Conservation (phyloP, 2,797 vertebrate species). For the Psittacula echo region DNA sequence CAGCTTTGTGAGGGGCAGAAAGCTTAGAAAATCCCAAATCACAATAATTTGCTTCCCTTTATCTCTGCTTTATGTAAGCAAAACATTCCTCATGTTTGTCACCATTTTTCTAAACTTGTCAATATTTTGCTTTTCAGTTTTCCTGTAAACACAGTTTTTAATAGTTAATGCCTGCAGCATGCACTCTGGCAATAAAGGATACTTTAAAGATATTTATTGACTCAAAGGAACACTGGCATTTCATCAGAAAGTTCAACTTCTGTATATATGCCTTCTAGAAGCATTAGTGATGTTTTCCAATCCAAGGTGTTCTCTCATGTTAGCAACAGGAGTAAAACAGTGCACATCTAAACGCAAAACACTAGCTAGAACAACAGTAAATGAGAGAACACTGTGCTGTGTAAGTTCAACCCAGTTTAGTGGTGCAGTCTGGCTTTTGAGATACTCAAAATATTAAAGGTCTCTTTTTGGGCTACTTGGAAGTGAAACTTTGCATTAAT, state of each 20-base stretch:
- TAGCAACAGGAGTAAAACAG: not conserved
- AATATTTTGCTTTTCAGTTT: not conserved
- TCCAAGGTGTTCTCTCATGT: not conserved
- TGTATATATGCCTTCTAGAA: not conserved
- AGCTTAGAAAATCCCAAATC: not conserved
- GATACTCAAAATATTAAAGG: not conserved
- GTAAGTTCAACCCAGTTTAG: not conserved
- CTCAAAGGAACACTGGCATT: not conserved
- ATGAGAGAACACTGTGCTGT: not conserved
- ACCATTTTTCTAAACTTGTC: not conserved
- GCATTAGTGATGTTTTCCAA: not conserved
- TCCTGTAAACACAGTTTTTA: not conserved
- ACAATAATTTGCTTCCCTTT: not conserved
- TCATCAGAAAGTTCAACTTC: not conserved
- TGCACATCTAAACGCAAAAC: not conserved
- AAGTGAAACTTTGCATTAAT: not conserved
- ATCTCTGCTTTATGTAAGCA: not conserved
- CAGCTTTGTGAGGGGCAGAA: not conserved
- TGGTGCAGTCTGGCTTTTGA: not conserved
- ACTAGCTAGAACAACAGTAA: not conserved
- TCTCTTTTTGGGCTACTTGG: not conserved
- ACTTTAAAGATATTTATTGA: not conserved
- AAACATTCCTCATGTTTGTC: not conserved
- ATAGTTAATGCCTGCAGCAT: not conserved
- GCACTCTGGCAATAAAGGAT: not conserved